Conservation (phyloP, 2,888 invertebrate genomes). For the Electrophaes corylata region DNA sequence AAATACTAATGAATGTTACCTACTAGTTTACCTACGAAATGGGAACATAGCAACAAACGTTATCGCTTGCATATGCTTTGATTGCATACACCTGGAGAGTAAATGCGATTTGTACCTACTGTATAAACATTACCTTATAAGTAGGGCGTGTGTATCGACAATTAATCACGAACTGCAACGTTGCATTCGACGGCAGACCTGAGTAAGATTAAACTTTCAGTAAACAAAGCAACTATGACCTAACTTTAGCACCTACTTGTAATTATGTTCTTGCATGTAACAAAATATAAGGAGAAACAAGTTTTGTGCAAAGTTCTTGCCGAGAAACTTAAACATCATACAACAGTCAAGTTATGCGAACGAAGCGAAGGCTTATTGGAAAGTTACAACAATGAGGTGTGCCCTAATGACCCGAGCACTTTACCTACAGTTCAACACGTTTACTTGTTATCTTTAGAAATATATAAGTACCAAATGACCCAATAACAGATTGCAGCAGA, state of each 20-base stretch:
- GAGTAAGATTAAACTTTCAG: conserved; percentile 40
- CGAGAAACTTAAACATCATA: conserved; percentile 13
- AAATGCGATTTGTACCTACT: conserved; percentile 56
- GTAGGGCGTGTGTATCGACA: conserved; percentile 41
- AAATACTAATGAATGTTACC: background rate
- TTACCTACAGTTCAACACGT: conserved; percentile 17
- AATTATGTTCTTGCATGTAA: background rate
- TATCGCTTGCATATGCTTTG: conserved; percentile 57
- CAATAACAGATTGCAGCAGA: background rate
- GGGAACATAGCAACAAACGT: conserved; percentile 48
- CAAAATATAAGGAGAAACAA: background rate
- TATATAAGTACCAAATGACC: conserved; percentile 1
- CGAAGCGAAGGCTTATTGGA: conserved; percentile 41
- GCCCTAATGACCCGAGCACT: conserved; percentile 52
- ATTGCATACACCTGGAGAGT: conserved; percentile 64
- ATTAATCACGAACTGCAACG: conserved; percentile 59
- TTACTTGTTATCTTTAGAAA: no score
- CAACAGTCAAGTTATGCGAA: conserved; percentile 15
- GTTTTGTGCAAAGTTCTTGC: background rate
- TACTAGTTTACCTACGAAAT: conserved; percentile 15
- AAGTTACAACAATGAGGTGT: conserved; percentile 50
- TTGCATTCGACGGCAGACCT: conserved; percentile 48
- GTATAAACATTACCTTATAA: conserved; percentile 40
- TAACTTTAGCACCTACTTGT: conserved; percentile 13
- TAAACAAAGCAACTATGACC: conserved; percentile 28